Conservation (phyloP, 23 tunicate genomes). For the Diplosoma virens region DNA sequence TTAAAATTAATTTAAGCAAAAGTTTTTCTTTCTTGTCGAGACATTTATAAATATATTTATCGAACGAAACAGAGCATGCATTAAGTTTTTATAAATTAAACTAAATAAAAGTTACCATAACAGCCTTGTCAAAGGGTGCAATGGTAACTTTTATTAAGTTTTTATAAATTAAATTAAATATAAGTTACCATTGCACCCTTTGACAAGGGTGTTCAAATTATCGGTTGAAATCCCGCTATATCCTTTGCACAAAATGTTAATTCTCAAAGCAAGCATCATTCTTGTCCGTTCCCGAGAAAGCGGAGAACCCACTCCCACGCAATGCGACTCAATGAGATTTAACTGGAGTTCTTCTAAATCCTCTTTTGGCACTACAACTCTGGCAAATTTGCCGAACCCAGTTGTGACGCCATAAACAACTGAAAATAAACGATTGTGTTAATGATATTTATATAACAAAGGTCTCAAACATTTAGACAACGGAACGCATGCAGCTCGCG, state of each 20-base stretch:
- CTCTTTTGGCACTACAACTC: constrained; percentile 45
- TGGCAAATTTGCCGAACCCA: constrained; percentile 89
- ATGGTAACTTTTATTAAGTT: too few species aligned
- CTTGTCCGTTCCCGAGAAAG: constrained; percentile 67
- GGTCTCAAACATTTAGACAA: too few species aligned
- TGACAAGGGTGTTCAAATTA: constrained; percentile 42
- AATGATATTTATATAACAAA: too few species aligned
- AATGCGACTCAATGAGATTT: constrained; percentile 87
- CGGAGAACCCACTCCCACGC: constrained; percentile 88
- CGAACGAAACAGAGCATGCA: not conserved
- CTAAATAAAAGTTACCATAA: too few species aligned
- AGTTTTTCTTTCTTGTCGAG: not conserved
- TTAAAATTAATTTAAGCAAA: too few species aligned
- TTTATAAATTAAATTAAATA: too few species aligned
- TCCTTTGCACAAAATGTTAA: constrained; percentile 86
- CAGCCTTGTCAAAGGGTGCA: too few species aligned
- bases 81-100: too few species aligned
- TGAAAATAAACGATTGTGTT: too few species aligned
- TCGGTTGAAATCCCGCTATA: constrained; percentile 74
- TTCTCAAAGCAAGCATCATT: constrained; percentile 86
- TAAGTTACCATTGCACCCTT: constrained; percentile 74
- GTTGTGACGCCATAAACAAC: constrained; percentile 92
- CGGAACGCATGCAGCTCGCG: too few species aligned
- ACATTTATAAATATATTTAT: not conserved
- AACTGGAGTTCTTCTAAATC: constrained; percentile 61